phyloP scores from a whole-genome alignment of 2,113 vertebrate species.

The Hyperopisus bebe region DNA sequence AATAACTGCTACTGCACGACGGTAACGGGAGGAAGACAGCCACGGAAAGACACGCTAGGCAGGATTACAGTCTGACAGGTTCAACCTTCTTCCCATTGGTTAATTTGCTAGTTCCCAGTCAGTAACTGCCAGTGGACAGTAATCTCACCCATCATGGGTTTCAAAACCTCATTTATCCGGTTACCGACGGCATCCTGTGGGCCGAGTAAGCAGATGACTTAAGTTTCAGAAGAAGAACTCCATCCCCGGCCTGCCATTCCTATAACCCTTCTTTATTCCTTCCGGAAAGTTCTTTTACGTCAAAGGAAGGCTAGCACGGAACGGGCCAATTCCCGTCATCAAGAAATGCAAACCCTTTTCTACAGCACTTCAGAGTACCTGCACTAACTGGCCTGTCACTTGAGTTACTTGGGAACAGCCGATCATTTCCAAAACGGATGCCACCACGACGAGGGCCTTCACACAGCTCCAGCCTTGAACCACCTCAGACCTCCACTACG shows the following conservation, averaged over 20 bases:
- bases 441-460: neutral
- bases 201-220: neutral
- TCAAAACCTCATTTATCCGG: neutral
- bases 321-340: neutral
- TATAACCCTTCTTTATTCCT: neutral
- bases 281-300: neutral
- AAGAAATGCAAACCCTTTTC: neutral
- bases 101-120: neutral
- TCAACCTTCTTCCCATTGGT: neutral
- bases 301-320: neutral
- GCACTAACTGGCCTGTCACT: neutral
- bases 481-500: neutral
- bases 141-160: neutral
- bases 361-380: neutral
- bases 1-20: neutral
- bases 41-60: neutral
- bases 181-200: neutral
- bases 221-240: neutral
- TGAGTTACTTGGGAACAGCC: neutral
- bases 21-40: neutral
- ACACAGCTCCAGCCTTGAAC: neutral
- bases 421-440: neutral
- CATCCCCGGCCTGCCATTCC: neutral
- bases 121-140: neutral
- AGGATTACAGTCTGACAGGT: neutral